Evolutionary conservation across 2,113 vertebrate species (phyloP), one percentile per base, ranked within the genome.

Genomic region (Cisticola juncidis): DNA sequence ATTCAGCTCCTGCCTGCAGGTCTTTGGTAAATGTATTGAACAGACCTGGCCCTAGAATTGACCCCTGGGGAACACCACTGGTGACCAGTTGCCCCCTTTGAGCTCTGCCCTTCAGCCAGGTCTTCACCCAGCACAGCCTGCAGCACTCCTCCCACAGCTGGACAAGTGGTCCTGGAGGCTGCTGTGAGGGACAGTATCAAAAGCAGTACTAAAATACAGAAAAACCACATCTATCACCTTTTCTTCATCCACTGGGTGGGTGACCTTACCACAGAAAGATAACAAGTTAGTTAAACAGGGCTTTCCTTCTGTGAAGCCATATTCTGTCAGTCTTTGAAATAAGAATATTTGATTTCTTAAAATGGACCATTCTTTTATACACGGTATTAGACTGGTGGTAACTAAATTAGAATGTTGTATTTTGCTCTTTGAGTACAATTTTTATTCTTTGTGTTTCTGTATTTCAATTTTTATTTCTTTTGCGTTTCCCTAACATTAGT

Each of bases 161-260:
- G 56, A 48, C 44, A 48, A 15, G 15, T 23, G n/a, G 19, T 70
- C 35, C 54, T 35, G 31, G 50, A 71, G 36, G 56, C 20, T 35
- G 31, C 31, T 20, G 26, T 51, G 36, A 20, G 36, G 25, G 8
- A 38, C 36, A 44, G 26, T 24, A 38, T 66, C 36, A 58, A 51
- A 65, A 45, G 12, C 19, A 14, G 58, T 58, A 24, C 23, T 21
- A 6, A n/a, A 66, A 40, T 57, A 7, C 20, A 31, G 61, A 50
- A 66, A n/a, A 66, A 11, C 0, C 2, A 12, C 8, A 66, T n/a
- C 12, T 12, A 33, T 19, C 22, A n/a, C 5, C 23, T 66, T 73
- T 15, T 21, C 51, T 65, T 73, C 33, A 58, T 73, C 15, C 20
- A 9, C 10, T 53, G 69, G 2, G 2, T 58, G 13, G 19, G 15